These are phyloP conservation scores for Mactra quadrangularis DNA, from an alignment of 1,140 invertebrate species.

Conservation along the genomic window DNA sequence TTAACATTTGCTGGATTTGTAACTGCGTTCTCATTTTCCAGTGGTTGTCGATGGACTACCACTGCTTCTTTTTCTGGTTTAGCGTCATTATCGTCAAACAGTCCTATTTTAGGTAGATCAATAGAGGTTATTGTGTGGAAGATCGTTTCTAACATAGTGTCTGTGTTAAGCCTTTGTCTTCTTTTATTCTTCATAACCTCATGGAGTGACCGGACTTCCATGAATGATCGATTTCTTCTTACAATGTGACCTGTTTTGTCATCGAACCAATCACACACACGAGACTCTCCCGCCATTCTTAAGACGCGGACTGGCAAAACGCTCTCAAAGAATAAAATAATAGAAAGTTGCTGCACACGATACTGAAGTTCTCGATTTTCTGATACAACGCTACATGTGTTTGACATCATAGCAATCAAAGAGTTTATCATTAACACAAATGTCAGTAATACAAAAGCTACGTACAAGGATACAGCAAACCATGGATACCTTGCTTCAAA, in stretches of 20 bases:
- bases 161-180: constrained; percentile 17
- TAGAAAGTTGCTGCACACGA: constrained; percentile 47
- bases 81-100: background rate
- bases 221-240: constrained; percentile 5
- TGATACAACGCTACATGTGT: constrained; percentile 43
- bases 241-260: background rate
- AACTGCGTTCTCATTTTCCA: background rate
- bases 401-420: constrained; percentile 57
- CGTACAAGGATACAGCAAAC: constrained; percentile 35
- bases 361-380: constrained; percentile 49
- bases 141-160: constrained; percentile 47
- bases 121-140: constrained; percentile 41
- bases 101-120: constrained; percentile 12
- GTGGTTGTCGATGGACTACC: background rate
- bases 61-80: background rate
- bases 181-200: constrained; percentile 41
- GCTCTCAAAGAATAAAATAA: constrained; percentile 55
- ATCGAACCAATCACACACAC: constrained; percentile 39
- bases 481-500: constrained; percentile 34
- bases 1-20: background rate
- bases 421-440: constrained; percentile 52
- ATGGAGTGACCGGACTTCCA: constrained; percentile 45
- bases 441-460: constrained; percentile 42
- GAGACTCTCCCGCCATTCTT: constrained; percentile 21
- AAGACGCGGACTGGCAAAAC: constrained; percentile 25